phyloP scores from a whole-genome alignment of 2,888 invertebrate species.

The Andrena haemorrhoa region DNA sequence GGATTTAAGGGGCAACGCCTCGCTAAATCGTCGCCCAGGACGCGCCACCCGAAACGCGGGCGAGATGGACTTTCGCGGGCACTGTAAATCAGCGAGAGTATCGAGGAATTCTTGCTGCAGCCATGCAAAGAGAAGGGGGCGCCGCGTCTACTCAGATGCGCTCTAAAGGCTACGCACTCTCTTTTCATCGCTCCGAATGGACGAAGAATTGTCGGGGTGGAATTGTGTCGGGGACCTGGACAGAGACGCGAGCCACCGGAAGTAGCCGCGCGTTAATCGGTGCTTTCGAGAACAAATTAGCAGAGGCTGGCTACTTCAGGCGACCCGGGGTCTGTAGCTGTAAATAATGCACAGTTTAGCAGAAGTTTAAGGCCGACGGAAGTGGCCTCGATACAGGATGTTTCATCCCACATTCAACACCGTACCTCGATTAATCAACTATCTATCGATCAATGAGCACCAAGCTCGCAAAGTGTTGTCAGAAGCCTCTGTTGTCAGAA shows the following conservation, averaged over 20 bases:
- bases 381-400: constrained; percentile 27
- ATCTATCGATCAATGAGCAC: no score
- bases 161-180: constrained; percentile 6
- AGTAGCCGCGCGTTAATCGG: not conserved
- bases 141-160: constrained; percentile 12
- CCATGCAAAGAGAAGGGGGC: constrained; percentile 28
- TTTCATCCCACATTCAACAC: not conserved
- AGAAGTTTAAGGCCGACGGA: constrained; percentile 30
- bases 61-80: no score
- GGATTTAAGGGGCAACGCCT: constrained; percentile 37
- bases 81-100: not conserved
- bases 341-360: constrained; percentile 45
- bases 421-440: no score
- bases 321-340: constrained; percentile 28
- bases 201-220: constrained; percentile 28
- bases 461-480: no score
- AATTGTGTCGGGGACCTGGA: not conserved
- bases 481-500: no score
- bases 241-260: constrained; percentile 2
- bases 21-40: constrained; percentile 23
- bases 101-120: not conserved
- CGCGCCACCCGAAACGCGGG: not conserved
- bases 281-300: not conserved
- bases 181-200: constrained; percentile 6
- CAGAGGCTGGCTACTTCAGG: constrained; percentile 18